phyloP scores from a whole-genome alignment of 1,140 invertebrate genomes.

The Formica exsecta region DNA sequence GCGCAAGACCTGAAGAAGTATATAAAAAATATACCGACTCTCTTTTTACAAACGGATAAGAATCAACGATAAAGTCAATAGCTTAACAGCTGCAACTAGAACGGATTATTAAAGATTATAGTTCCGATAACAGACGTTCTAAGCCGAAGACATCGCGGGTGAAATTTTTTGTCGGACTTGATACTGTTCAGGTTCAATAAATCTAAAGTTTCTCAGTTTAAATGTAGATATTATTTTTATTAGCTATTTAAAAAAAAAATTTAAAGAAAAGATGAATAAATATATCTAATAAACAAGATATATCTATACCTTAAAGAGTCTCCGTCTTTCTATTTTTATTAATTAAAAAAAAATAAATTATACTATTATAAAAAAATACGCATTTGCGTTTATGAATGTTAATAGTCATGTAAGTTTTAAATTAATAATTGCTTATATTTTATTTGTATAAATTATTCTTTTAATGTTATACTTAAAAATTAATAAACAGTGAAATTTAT shows the following conservation, averaged over 20 bases:
- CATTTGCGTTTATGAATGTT: not conserved
- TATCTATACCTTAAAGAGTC: not conserved
- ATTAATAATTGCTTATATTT: too few relatives aligned
- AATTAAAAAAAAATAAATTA: not conserved
- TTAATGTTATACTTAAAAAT: too few relatives aligned
- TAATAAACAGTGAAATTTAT: too few relatives aligned
- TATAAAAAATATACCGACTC: conserved; percentile 4
- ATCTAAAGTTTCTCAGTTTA: conserved; percentile 16
- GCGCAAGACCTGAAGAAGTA: not conserved
- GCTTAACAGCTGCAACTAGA: conserved; percentile 49
- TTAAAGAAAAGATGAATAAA: not conserved
- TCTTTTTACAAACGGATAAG: conserved; percentile 44
- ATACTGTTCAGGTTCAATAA: conserved; percentile 30
- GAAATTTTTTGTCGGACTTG: not conserved
- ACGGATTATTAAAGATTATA: conserved; percentile 55
- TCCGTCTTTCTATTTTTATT: not conserved
- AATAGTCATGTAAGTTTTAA: too few relatives aligned
- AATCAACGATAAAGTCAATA: conserved; percentile 51
- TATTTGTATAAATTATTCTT: too few relatives aligned
- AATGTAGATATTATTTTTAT: conserved; percentile 8
- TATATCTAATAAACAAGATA: not conserved
- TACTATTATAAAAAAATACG: not conserved
- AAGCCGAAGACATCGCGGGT: conserved; percentile 16
- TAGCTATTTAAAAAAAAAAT: not conserved
- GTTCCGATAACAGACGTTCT: conserved; percentile 42